Evolutionary conservation across 2,888 invertebrate species (phyloP), one percentile per base, ranked within the genome.

Genomic region (Amiota communis): DNA sequence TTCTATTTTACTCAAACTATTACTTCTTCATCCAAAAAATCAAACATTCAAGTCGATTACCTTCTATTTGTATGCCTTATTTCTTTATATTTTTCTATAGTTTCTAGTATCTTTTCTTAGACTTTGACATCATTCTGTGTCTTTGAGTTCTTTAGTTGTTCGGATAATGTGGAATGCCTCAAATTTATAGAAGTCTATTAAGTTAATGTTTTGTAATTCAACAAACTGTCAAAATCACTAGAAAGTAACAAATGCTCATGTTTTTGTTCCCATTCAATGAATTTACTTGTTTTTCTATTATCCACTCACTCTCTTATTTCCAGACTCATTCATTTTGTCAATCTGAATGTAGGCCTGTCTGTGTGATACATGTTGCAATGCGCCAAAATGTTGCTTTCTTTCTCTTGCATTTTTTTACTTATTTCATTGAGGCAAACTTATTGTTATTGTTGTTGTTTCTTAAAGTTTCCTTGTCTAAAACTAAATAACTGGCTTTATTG

Each of bases 161-260:
- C 59, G 64, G 65, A 80, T 78, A 79, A 76, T 83, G 83, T 81
- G 84, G 82, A 83, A 82, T 81, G 81, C 83, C 77, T 83, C 75
- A 75, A 79, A 80, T 78, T 79, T 82, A 81, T 81, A 75, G 76
- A 79, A 82, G 79, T 83, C 85, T 82, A 85, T 83, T 83, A 83
- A 85, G 81, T 83, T 85, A 85, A 83, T 83, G 83, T 85, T 36
- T 80, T 84, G 82, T 85, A 83, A 83, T 85, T 85, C 81, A 83
- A 77, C 83, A 84, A 83, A 83, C 83, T 85, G 83, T 83, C 83
- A 84, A 83, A 83, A 84, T 77, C 78, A 82, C 77, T 80, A 74
- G 76, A 75, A 81, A 82, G 76, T 77, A 76, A 80, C 80, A 78
- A 79, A 78, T 80, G 79, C 79, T 80, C 74, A 73, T 77, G 80